Evolutionary conservation across 2,888 invertebrate species (phyloP).

Genomic region (Cataglyphis livida): DNA sequence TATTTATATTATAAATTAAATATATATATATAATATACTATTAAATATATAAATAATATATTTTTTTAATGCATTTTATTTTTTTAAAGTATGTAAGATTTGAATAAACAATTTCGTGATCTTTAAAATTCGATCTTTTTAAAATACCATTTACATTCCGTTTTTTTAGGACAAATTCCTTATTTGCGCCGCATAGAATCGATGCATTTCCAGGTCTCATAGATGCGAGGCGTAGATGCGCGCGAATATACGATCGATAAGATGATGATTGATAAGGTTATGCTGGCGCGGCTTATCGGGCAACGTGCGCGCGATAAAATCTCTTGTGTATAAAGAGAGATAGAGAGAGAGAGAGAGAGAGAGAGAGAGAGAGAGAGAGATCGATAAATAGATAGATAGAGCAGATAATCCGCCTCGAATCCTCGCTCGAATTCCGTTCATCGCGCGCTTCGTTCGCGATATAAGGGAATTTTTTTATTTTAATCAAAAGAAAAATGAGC

Average conservation of each 20-base stretch:
- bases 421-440: neutral
- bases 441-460: conserved; percentile 14
- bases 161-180: neutral
- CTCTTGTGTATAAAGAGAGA: conserved; percentile 55
- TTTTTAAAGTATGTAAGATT: neutral
- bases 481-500: conserved; percentile 12
- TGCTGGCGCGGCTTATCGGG: conserved; percentile 67
- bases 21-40: neutral
- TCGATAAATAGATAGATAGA: neutral
- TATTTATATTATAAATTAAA: too few species aligned
- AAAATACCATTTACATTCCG: neutral
- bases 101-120: neutral
- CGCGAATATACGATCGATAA: conserved; percentile 72
- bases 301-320: conserved; percentile 69
- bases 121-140: neutral
- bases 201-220: neutral
- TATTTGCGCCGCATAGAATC: neutral
- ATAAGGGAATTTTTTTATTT: neutral
- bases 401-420: conserved; percentile 24
- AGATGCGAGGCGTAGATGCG: conserved; percentile 44
- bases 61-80: neutral
- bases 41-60: neutral
- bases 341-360: neutral
- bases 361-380: conserved; percentile 32
- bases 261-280: conserved; percentile 68